Percentiles rank a stretch among this genome's conserved stretches.
These are phyloP conservation scores for Stichodactyla helianthus DNA, from an alignment of 64 coral and sea anemone genomes.

Conservation along the genomic window DNA sequence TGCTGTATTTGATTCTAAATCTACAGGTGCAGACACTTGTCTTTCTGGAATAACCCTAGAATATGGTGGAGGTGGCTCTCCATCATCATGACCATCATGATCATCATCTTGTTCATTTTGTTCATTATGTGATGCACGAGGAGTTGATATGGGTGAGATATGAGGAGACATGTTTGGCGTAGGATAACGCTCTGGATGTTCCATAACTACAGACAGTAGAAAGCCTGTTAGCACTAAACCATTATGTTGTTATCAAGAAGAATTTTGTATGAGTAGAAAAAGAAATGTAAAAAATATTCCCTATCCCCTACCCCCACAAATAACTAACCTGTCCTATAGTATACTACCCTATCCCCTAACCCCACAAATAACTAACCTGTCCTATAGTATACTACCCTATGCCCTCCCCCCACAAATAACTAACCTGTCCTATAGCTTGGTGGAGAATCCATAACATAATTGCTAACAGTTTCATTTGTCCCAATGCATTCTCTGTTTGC, in stretches of 20 bases:
- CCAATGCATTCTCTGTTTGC: constrained; percentile 42
- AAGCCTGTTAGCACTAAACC: background rate
- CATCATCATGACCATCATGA: background rate
- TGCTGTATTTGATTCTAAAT: background rate
- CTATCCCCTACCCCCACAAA: background rate
- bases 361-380: constrained; percentile 25
- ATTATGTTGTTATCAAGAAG: background rate
- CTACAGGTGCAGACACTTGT: background rate
- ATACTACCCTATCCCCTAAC: background rate
- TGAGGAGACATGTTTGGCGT: background rate
- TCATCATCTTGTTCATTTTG: background rate
- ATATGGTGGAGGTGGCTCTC: background rate
- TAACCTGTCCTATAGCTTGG: constrained; percentile 72
- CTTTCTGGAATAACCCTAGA: background rate
- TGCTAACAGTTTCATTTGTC: constrained; percentile 40
- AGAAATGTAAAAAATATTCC: background rate
- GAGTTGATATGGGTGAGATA: background rate
- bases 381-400: background rate
- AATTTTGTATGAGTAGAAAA: too few relatives aligned
- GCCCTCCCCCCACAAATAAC: background rate
- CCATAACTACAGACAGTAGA: constrained; percentile 1
- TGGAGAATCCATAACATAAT: constrained; percentile 64
- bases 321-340: constrained; percentile 21
- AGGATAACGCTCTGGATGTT: background rate
- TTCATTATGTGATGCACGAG: background rate